Percentiles rank a stretch among this genome's conserved stretches.
These are phyloP conservation scores for Pycnomerus fuliginosus DNA, from an alignment of 2,888 invertebrate species.

Conservation along the genomic window DNA sequence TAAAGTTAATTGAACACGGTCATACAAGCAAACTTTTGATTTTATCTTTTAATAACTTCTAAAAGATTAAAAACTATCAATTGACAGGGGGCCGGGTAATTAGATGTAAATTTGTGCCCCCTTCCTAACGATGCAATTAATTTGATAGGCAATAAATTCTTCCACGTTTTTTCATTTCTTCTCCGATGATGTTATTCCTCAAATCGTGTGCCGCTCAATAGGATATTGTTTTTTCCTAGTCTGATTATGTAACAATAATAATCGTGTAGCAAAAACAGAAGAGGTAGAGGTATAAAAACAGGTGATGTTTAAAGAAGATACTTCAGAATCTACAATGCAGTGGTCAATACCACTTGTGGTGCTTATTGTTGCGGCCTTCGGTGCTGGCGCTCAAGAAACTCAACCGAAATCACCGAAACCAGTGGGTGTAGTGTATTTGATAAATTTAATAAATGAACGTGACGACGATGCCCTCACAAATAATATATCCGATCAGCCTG, in stretches of 20 bases:
- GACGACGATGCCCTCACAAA: conserved; percentile 21
- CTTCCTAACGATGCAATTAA: too few relatives aligned
- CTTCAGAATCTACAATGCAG: conserved; percentile 18
- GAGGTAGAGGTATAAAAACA: conserved; percentile 12
- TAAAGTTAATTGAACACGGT: too few relatives aligned
- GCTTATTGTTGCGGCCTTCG: conserved; percentile 3
- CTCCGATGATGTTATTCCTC: too few relatives aligned
- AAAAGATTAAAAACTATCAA: too few relatives aligned
- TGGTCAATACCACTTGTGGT: conserved; percentile 12
- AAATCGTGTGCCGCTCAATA: too few relatives aligned
- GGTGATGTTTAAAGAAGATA: conserved; percentile 9
- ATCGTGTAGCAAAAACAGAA: conserved; percentile 6
- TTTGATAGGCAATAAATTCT: too few relatives aligned
- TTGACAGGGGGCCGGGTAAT: too few relatives aligned
- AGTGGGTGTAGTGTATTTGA: conserved; percentile 39
- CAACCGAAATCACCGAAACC: conserved; percentile 12
- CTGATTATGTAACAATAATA: conserved; percentile 6
- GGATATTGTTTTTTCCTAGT: too few relatives aligned
- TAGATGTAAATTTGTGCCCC: too few relatives aligned
- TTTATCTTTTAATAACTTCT: too few relatives aligned
- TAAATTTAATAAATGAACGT: conserved; percentile 30
- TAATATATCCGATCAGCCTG: conserved; percentile 32
- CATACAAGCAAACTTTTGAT: too few relatives aligned
- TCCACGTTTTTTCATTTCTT: too few relatives aligned
- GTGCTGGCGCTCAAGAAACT: conserved; percentile 4